phyloP scores from a whole-genome alignment of 2,797 vertebrate genomes.

The Acanthis flammea region DNA sequence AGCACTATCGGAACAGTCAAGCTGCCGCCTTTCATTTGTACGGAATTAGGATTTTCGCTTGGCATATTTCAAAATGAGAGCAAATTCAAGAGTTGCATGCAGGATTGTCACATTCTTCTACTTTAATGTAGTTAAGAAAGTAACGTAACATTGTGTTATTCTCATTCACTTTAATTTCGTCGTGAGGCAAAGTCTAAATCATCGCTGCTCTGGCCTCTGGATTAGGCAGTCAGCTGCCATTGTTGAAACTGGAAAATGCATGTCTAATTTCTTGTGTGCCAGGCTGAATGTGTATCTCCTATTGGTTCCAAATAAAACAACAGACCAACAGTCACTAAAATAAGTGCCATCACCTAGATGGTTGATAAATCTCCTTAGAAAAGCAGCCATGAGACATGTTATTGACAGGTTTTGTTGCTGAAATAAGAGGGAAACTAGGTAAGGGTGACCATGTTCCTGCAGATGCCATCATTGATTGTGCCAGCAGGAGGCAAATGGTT shows the following conservation, averaged over 20 bases:
- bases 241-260: constrained; percentile 54
- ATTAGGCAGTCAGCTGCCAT: constrained; percentile 22
- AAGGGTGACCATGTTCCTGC: constrained; percentile 57
- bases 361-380: constrained; percentile 67
- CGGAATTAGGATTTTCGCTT: background rate
- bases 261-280: constrained; percentile 63
- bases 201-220: background rate
- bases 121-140: background rate
- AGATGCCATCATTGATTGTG: constrained; percentile 75
- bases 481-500: constrained; percentile 83
- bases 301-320: constrained; percentile 34
- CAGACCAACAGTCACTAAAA: constrained; percentile 49
- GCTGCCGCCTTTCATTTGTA: background rate
- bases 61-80: background rate
- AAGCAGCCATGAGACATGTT: constrained; percentile 65
- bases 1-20: background rate
- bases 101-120: background rate
- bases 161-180: background rate
- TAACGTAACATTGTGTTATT: background rate
- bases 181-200: background rate
- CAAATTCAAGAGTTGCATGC: background rate
- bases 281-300: constrained; percentile 45
- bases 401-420: constrained; percentile 75
- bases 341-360: constrained; percentile 58
- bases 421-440: constrained; percentile 65